Conservation (phyloP, 1,140 invertebrate genomes). For the Cyclargus thomasi region DNA sequence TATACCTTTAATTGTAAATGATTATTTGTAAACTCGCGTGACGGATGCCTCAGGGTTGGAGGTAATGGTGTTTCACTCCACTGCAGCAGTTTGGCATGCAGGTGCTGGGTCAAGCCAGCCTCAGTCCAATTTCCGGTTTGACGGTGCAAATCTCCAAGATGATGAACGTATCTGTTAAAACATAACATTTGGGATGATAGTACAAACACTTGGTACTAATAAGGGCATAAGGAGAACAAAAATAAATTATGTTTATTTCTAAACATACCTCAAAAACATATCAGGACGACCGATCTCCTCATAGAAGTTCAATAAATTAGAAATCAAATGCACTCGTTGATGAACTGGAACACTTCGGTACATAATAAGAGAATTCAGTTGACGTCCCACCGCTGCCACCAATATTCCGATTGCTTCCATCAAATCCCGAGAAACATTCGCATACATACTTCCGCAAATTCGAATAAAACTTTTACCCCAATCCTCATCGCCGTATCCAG, state of each 20-base stretch:
- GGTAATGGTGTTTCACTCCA: slow-evolving; percentile 82
- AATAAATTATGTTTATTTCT: too few species aligned
- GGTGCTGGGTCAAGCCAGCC: slow-evolving; percentile 90
- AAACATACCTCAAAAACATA: slow-evolving; percentile 87
- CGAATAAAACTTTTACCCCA: background rate
- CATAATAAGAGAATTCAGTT: slow-evolving; percentile 54
- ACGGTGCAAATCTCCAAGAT: slow-evolving; percentile 77
- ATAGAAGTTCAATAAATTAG: slow-evolving; percentile 83
- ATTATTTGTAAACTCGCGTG: slow-evolving; percentile 75
- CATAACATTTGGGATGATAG: too few species aligned
- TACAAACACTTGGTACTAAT: too few species aligned
- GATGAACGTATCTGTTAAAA: slow-evolving; percentile 83
- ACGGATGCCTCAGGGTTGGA: slow-evolving; percentile 44
- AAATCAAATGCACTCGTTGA: slow-evolving; percentile 53
- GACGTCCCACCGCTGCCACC: slow-evolving; percentile 63
- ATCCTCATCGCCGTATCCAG: background rate
- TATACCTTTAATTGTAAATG: slow-evolving; percentile 88
- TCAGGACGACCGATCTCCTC: slow-evolving; percentile 93
- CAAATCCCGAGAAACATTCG: background rate
- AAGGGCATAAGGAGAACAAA: too few species aligned
- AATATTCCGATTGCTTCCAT: slow-evolving; percentile 76
- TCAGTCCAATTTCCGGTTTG: slow-evolving; percentile 95
- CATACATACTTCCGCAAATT: background rate
- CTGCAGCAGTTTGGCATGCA: slow-evolving; percentile 88
- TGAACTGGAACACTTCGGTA: slow-evolving; percentile 47